Conservation (phyloP, 1,140 invertebrate species). For the Drosophila aff. region DNA sequence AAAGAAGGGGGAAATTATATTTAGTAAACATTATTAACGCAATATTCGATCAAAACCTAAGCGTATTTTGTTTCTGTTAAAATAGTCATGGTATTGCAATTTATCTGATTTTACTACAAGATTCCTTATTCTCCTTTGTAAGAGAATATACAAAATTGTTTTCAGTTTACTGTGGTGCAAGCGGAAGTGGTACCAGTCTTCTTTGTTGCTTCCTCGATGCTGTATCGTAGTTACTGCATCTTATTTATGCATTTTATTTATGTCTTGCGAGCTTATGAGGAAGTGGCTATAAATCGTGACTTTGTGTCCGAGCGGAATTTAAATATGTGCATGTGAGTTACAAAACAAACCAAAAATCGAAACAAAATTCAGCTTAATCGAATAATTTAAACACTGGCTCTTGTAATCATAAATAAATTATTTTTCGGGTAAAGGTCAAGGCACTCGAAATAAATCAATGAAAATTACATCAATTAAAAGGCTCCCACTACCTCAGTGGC, state of each 20-base stretch:
- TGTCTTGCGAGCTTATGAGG: conserved; percentile 46
- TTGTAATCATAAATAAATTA: not conserved
- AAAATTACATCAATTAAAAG: not conserved
- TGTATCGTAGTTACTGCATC: conserved; percentile 43
- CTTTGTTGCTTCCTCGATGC: conserved; percentile 46
- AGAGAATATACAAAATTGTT: conserved; percentile 15
- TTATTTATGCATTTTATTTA: conserved; percentile 58
- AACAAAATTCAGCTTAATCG: conserved; percentile 12
- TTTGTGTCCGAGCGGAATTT: conserved; percentile 29
- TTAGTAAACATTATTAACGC: conserved; percentile 1
- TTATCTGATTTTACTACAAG: not conserved
- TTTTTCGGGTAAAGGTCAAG: not conserved
- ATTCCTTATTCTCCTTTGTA: not conserved
- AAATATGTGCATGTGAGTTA: conserved; percentile 25
- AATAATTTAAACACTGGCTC: not conserved
- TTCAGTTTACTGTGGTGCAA: conserved; percentile 46
- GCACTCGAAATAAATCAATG: not conserved
- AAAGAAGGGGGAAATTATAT: conserved; percentile 7
- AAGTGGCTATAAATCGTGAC: conserved; percentile 64
- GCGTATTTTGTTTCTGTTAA: not conserved
- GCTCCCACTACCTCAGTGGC: conserved; percentile 3
- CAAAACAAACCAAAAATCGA: conserved; percentile 16
- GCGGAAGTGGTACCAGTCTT: conserved; percentile 73
- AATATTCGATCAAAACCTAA: not conserved
- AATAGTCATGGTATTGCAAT: not conserved